Evolutionary conservation across 2,888 invertebrate species (phyloP).

Genomic region (Steinernema scapterisci): DNA sequence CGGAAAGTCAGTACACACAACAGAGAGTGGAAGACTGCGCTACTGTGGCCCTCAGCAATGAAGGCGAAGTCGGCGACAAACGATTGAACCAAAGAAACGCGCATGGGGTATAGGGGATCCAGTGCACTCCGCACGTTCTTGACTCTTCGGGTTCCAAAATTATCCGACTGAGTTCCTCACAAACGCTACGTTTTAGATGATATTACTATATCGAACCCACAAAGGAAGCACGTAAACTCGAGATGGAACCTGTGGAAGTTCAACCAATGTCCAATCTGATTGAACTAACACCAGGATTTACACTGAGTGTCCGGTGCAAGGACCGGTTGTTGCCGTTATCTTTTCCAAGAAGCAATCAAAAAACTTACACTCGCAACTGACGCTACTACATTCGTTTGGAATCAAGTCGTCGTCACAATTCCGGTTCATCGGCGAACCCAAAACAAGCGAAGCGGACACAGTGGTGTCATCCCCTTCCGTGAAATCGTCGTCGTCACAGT

Average conservation of each 20-base stretch:
- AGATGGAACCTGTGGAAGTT: too few species aligned
- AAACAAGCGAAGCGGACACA: constrained; percentile 3
- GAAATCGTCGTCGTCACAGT: not conserved
- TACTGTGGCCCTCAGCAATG: constrained; percentile 13
- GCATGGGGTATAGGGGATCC: not conserved
- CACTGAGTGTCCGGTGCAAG: too few species aligned
- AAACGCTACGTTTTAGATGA: too few species aligned
- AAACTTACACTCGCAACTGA: not conserved
- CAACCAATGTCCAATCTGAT: too few species aligned
- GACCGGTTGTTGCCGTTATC: not conserved
- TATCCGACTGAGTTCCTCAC: not conserved
- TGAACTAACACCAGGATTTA: too few species aligned
- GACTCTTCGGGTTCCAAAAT: not conserved
- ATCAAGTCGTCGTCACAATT: not conserved
- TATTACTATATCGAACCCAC: too few species aligned
- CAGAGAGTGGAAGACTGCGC: constrained; percentile 27
- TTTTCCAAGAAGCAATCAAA: not conserved
- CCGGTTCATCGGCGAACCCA: not conserved
- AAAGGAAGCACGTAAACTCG: too few species aligned
- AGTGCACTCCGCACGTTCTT: too few species aligned
- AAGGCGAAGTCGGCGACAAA: not conserved
- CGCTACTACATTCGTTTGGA: not conserved
- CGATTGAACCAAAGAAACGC: not conserved
- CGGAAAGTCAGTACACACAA: constrained; percentile 19
- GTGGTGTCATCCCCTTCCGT: constrained; percentile 5